phyloP scores from a whole-genome alignment of 2,797 vertebrate species.

The Anguilla pacifica region DNA sequence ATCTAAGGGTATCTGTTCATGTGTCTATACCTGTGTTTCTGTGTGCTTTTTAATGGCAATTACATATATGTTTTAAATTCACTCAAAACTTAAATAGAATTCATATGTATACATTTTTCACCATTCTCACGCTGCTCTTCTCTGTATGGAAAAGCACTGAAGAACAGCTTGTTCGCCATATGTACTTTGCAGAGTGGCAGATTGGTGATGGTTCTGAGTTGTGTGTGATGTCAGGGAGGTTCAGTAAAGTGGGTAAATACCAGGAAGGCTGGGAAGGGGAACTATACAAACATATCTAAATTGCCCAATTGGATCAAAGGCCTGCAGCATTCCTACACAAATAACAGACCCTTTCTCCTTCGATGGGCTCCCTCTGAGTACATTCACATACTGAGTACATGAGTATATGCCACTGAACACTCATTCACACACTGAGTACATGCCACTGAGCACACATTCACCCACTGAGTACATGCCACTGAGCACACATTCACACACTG shows the following conservation, averaged over 20 bases:
- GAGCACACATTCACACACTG: too few relatives aligned
- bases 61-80: background rate
- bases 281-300: conserved; percentile 45
- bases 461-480: background rate
- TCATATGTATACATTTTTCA: background rate
- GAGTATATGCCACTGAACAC: too few relatives aligned
- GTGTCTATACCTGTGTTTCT: background rate
- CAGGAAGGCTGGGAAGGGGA: background rate
- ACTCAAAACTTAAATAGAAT: background rate
- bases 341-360: conserved; percentile 44
- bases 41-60: background rate
- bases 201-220: background rate
- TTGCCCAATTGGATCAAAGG: conserved; percentile 51
- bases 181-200: background rate
- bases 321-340: conserved; percentile 26
- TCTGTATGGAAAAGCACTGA: background rate
- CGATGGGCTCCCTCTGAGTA: background rate
- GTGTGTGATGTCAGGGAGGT: conserved; percentile 13
- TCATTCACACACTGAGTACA: conserved; percentile 2
- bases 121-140: background rate
- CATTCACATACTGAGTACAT: conserved; percentile 19
- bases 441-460: background rate
- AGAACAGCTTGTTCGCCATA: background rate
- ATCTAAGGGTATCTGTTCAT: background rate
- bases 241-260: conserved; percentile 14